Percentiles rank a stretch among this genome's conserved stretches.
phyloP scores from a whole-genome alignment of 2,888 invertebrate genomes.

The Cheilosia variabilis region DNA sequence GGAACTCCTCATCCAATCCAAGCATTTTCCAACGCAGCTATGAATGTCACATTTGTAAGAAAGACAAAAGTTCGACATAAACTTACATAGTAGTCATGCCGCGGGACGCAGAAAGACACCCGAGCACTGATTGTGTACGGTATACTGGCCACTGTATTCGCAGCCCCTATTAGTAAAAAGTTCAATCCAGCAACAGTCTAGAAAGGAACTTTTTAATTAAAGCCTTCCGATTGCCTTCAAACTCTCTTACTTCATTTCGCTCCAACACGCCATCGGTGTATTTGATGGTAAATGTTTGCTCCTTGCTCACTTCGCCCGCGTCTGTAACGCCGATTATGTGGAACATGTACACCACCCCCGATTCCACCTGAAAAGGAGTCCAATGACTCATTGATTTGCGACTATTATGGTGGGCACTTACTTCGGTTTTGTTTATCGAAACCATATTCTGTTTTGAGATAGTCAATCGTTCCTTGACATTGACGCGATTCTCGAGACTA shows the following conservation, averaged over 20 bases:
- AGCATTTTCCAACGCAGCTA: slow-evolving; percentile 76
- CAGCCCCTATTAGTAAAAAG: slow-evolving; percentile 76
- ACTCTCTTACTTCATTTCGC: slow-evolving; percentile 67
- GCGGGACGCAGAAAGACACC: slow-evolving; percentile 76
- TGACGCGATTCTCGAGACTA: slow-evolving; percentile 76
- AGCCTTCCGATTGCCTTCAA: too few relatives aligned
- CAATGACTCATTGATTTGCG: slow-evolving; percentile 65
- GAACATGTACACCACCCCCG: slow-evolving; percentile 77
- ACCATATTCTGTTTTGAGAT: slow-evolving; percentile 77
- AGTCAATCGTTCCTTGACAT: slow-evolving; percentile 74
- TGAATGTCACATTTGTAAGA: not conserved
- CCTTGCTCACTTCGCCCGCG: slow-evolving; percentile 76
- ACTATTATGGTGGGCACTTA: slow-evolving; percentile 12
- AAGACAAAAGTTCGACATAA: not conserved
- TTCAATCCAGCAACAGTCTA: slow-evolving; percentile 73
- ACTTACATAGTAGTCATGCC: slow-evolving; percentile 76
- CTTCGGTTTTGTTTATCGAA: slow-evolving; percentile 74
- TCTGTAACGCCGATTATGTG: slow-evolving; percentile 77
- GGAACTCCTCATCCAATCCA: slow-evolving; percentile 75
- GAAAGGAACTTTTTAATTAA: slow-evolving; percentile 19
- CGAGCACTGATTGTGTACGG: slow-evolving; percentile 74
- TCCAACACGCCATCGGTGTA: slow-evolving; percentile 76
- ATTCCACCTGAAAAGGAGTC: slow-evolving; percentile 72
- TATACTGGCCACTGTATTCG: slow-evolving; percentile 76
- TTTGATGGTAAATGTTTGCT: slow-evolving; percentile 76